Conservation (phyloP, 2,888 invertebrate species). For the Diaperis boleti region DNA sequence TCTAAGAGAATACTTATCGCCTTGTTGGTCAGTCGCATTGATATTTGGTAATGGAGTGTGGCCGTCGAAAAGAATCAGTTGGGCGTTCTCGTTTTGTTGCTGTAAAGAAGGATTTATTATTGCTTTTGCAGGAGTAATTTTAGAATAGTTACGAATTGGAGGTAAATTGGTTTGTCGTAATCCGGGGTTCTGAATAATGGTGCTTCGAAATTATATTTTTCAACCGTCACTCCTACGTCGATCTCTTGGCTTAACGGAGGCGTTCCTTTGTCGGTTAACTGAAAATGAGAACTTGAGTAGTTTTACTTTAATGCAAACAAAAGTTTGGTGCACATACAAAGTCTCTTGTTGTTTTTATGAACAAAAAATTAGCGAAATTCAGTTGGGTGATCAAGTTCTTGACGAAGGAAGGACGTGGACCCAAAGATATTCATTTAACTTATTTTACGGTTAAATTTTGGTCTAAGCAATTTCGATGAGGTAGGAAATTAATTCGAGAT, state of each 20-base stretch:
- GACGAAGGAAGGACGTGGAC: too few relatives aligned
- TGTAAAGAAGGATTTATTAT: constrained; percentile 16
- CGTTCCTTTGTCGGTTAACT: constrained; percentile 72
- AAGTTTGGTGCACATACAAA: background rate
- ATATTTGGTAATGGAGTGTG: constrained; percentile 63
- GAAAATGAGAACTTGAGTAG: constrained; percentile 42
- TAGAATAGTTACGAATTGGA: constrained; percentile 44
- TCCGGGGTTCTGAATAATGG: constrained; percentile 71
- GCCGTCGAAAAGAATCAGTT: constrained; percentile 57
- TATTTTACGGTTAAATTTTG: too few relatives aligned
- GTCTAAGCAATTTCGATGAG: too few relatives aligned
- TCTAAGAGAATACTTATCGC: constrained; percentile 69
- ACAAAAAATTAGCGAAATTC: too few relatives aligned
- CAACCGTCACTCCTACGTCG: constrained; percentile 65
- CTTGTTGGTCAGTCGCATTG: constrained; percentile 70
- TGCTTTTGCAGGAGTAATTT: background rate
- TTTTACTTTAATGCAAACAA: too few relatives aligned
- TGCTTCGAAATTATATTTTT: constrained; percentile 71
- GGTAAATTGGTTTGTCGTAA: constrained; percentile 21
- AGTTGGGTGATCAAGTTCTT: too few relatives aligned
- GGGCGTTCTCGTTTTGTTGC: too few relatives aligned
- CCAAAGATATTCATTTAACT: too few relatives aligned
- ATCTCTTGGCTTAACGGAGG: constrained; percentile 58
- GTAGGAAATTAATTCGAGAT: too few relatives aligned
- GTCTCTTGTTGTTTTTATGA: too few relatives aligned